Percentiles rank a stretch among this genome's conserved stretches.
Evolutionary conservation across 2,888 invertebrate species (phyloP).

Genomic region (Marasmarcha lunaedactyla): DNA sequence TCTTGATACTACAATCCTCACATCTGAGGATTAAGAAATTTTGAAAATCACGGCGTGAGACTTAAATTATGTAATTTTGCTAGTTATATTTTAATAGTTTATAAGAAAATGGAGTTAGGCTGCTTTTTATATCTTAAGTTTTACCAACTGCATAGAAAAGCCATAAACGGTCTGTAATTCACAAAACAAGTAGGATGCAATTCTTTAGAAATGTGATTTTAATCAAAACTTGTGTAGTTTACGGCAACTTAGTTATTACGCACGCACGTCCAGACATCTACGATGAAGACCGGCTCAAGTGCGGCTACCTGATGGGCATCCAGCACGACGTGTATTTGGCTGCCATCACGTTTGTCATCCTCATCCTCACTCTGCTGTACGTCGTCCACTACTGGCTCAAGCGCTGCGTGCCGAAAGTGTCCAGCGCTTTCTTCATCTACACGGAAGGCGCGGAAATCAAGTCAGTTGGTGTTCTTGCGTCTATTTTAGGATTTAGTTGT

Average conservation of each 20-base stretch:
- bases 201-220: too few relatives aligned
- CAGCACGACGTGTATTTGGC: slow-evolving; percentile 43
- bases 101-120: too few relatives aligned
- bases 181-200: too few relatives aligned
- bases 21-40: too few relatives aligned
- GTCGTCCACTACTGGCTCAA: slow-evolving; percentile 50
- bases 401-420: slow-evolving; percentile 50
- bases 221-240: not conserved
- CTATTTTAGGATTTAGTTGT: not conserved
- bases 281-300: slow-evolving; percentile 47
- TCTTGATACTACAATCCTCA: too few relatives aligned
- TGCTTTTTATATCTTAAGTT: too few relatives aligned
- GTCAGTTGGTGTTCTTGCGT: slow-evolving; percentile 22
- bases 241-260: not conserved
- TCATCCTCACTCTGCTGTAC: slow-evolving; percentile 39
- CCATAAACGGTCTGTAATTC: too few relatives aligned
- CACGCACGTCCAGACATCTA: slow-evolving; percentile 33
- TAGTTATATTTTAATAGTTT: too few relatives aligned
- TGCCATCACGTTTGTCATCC: slow-evolving; percentile 38
- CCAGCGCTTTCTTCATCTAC: slow-evolving; percentile 55
- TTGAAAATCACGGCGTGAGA: too few relatives aligned
- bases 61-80: too few relatives aligned
- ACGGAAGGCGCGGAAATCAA: slow-evolving; percentile 46
- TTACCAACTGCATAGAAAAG: too few relatives aligned
- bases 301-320: slow-evolving; percentile 26